Evolutionary conservation across 2,888 invertebrate genomes (phyloP).

Genomic region (Saturnia pavonia): DNA sequence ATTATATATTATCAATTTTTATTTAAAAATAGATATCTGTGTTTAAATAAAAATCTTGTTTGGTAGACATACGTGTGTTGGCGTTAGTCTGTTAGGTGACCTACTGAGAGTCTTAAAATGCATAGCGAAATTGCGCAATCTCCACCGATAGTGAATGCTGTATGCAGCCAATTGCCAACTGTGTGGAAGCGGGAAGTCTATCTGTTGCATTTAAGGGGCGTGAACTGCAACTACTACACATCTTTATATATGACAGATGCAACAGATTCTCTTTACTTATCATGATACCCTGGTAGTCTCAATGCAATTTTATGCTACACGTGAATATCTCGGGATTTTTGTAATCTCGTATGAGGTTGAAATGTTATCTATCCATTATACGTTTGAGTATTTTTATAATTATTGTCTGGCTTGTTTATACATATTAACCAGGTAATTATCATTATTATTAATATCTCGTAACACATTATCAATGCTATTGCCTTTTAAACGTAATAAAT

Average conservation of each 20-base stretch:
- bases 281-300: conserved; percentile 14
- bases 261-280: conserved; percentile 1
- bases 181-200: conserved; percentile 13
- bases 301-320: conserved; percentile 9
- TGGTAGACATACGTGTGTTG: neutral
- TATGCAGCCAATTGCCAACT: conserved; percentile 14
- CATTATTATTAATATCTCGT: neutral
- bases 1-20: neutral
- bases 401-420: neutral
- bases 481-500: neutral
- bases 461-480: neutral
- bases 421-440: neutral
- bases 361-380: neutral
- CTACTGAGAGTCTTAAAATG: conserved; percentile 13
- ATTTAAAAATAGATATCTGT: neutral
- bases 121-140: conserved; percentile 21
- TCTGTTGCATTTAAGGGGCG: conserved; percentile 11
- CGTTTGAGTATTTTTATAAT: neutral
- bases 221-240: conserved; percentile 11
- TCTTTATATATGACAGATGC: conserved; percentile 8
- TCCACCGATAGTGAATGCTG: conserved; percentile 10
- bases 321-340: neutral
- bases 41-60: neutral
- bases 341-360: neutral
- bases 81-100: conserved; percentile 11